Percentiles rank a stretch among this genome's conserved stretches.
phyloP scores from a whole-genome alignment of 2,888 invertebrate genomes.

The Linnaemya vulpina region DNA sequence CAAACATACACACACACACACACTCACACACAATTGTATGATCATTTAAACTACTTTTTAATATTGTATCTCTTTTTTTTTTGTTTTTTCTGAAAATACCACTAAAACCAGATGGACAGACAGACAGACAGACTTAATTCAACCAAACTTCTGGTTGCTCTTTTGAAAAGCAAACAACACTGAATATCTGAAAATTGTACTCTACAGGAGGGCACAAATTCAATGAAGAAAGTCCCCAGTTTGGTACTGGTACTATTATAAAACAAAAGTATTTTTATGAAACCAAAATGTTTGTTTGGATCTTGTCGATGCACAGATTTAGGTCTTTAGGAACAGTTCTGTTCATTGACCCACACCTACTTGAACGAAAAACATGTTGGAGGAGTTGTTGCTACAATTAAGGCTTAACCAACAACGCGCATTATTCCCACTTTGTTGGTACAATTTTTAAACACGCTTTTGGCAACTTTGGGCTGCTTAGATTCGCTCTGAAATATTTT shows the following conservation, averaged over 20 bases:
- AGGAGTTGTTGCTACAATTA: not conserved
- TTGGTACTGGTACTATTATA: not conserved
- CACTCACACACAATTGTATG: constrained; percentile 21
- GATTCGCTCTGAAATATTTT: constrained; percentile 4
- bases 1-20: constrained; percentile 62
- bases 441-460: constrained; percentile 5
- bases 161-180: constrained; percentile 29
- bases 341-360: constrained; percentile 5
- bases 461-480: constrained; percentile 24
- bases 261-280: not conserved
- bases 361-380: not conserved
- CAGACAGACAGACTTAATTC: constrained; percentile 32
- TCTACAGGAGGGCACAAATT: constrained; percentile 18
- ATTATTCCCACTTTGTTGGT: not conserved
- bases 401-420: constrained; percentile 5
- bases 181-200: constrained; percentile 11
- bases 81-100: constrained; percentile 49
- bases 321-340: not conserved
- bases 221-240: not conserved
- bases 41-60: constrained; percentile 58
- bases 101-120: constrained; percentile 70
- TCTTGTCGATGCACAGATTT: not conserved
- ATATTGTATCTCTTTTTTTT: constrained; percentile 42
- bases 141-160: constrained; percentile 42
- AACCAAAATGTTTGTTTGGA: not conserved